Conservation (phyloP, 1,140 invertebrate genomes). For the Laupala kohalensis region DNA sequence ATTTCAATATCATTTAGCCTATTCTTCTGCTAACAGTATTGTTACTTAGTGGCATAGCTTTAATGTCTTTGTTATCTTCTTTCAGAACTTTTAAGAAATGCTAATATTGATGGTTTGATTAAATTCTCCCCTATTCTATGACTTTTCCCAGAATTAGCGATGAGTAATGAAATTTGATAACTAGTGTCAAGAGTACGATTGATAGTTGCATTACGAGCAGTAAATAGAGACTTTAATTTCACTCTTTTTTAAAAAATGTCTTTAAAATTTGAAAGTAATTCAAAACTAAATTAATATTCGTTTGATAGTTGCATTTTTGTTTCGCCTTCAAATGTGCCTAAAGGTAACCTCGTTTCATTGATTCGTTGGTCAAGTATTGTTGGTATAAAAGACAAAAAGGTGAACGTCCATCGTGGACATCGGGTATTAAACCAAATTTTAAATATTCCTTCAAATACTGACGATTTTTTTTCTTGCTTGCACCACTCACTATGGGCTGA, state of each 20-base stretch:
- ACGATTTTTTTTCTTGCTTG: no score
- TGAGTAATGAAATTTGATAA: slow-evolving; percentile 1
- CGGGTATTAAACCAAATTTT: no score
- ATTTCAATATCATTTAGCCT: slow-evolving; percentile 20
- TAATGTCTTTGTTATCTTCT: slow-evolving; percentile 13
- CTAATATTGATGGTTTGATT: slow-evolving; percentile 15
- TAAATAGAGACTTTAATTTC: background rate
- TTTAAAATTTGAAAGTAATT: slow-evolving; percentile 15
- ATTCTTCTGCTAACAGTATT: slow-evolving; percentile 20
- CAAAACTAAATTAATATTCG: slow-evolving; percentile 16
- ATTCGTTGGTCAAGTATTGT: slow-evolving; percentile 18
- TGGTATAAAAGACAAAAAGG: slow-evolving; percentile 20
- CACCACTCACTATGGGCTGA: no score
- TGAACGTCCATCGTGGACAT: slow-evolving; percentile 12
- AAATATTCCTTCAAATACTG: no score
- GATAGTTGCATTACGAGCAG: slow-evolving; percentile 1
- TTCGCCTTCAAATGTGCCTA: slow-evolving; percentile 8
- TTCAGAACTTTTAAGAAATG: slow-evolving; percentile 20
- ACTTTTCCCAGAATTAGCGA: slow-evolving; percentile 13
- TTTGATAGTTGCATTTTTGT: no score
- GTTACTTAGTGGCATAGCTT: slow-evolving; percentile 20
- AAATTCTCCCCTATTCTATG: slow-evolving; percentile 14
- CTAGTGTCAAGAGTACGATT: slow-evolving; percentile 2
- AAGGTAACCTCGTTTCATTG: slow-evolving; percentile 11
- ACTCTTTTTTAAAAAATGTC: slow-evolving; percentile 15